Evolutionary conservation across 1,140 invertebrate species (phyloP), one percentile per base, ranked within the genome.

Genomic region (Tyrophagus putrescentiae): DNA sequence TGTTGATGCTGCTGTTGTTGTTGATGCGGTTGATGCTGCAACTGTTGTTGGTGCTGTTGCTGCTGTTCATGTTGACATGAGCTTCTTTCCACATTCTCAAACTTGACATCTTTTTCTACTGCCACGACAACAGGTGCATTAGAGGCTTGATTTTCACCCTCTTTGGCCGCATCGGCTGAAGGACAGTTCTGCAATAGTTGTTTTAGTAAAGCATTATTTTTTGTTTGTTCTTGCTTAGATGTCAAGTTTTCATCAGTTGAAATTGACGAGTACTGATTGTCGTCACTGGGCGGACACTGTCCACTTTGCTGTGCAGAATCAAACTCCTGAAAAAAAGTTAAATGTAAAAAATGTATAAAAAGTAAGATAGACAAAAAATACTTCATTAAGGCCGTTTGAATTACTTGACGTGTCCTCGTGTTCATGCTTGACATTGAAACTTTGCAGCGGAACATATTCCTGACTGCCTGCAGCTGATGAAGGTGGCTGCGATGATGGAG

Each of bases 131-230:
- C 23, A 5, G 18, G n/a, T 6, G 18, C n/a, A 27, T 6, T 7
- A 48, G 23, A 13, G 6, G 6, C 6, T n/a, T 48, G 21, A 6
- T 5, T 48, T 48, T 48, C 44, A 48, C 25, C 44, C 7, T 7
- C 31, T 27, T 48, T 48, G 23, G 23, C 6, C 27, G 65, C 64
- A 58, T 70, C 69, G 54, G 84, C 85, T 57, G 67, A 68, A 3
- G 67, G 65, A 50, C 65, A 68, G 65, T 88, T 91, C 70, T 92
- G 87, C 21, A 94, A 70, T 27, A 94, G 73, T 70, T 93, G 85
- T 68, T 93, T 93, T 21, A 94, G 70, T 18, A 94, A 71, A 9
- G 89, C 87, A 74, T 93, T 91, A 69, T 90, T 85, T 21, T 61
- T 64, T 16, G 34, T 59, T 42, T 42, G 13, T 27, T 32, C 16